A percentile compares a stretch with the other conserved stretches of the same genome.
Evolutionary conservation across 2,797 vertebrate species (phyloP).

Genomic region (Enteromius unitaeniatus): DNA sequence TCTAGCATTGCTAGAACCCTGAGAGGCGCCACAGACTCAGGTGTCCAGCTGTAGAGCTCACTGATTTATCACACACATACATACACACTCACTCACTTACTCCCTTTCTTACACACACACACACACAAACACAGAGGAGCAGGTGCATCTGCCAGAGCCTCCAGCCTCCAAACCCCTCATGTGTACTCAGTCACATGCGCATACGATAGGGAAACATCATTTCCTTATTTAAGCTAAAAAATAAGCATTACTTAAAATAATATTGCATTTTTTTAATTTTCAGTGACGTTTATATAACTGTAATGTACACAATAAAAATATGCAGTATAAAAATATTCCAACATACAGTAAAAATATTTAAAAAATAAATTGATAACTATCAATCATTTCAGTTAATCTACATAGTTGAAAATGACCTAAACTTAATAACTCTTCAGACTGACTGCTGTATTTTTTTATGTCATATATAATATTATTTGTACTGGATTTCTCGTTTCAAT

Average conservation of each 20-base stretch:
- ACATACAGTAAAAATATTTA: not conserved
- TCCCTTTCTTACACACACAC: not conserved
- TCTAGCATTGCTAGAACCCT: not conserved
- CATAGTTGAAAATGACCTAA: not conserved
- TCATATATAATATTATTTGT: not conserved
- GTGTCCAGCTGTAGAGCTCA: conserved; percentile 40
- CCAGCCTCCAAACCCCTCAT: conserved; percentile 38
- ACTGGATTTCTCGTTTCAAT: not conserved
- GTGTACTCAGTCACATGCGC: conserved; percentile 53
- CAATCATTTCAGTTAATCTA: not conserved
- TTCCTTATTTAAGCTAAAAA: not conserved
- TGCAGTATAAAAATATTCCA: not conserved
- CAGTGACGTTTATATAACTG: not conserved
- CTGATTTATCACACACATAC: conserved; percentile 9
- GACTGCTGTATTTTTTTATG: not conserved
- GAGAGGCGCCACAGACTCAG: conserved; percentile 26
- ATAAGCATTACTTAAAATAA: not conserved
- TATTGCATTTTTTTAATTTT: not conserved
- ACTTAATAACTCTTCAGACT: not conserved
- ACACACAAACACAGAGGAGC: conserved; percentile 38
- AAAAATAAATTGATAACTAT: not conserved
- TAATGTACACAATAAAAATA: not conserved
- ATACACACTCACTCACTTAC: not conserved
- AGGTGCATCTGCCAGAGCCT: conserved; percentile 38
- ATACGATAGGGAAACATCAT: conserved; percentile 45